Conservation (phyloP, 2,113 vertebrate genomes). For the Chloropsis cyanopogon region DNA sequence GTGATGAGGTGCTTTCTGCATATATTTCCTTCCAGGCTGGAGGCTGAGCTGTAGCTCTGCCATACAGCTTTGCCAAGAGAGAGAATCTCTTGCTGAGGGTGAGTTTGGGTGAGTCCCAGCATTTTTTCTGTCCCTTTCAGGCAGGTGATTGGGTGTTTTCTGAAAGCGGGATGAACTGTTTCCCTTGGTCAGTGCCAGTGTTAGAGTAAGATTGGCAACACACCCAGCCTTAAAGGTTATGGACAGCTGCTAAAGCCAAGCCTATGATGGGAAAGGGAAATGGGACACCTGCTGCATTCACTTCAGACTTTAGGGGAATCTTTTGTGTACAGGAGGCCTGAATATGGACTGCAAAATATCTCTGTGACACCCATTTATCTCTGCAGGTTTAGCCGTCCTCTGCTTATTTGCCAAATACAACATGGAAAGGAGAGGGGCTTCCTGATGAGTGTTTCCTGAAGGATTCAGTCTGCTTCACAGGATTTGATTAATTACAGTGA, state of each 20-base stretch:
- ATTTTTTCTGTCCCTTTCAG: neutral
- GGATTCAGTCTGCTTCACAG: neutral
- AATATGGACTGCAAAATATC: neutral
- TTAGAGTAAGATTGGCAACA: neutral
- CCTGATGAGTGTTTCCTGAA: neutral
- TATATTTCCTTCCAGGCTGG: neutral
- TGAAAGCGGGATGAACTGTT: accelerated
- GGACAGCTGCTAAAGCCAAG: neutral
- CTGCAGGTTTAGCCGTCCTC: neutral
- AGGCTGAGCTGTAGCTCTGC: neutral
- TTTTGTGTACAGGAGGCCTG: neutral
- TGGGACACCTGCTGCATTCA: neutral
- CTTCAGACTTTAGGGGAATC: neutral
- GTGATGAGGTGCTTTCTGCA: neutral
- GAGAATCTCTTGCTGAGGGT: neutral
- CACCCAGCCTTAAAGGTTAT: neutral
- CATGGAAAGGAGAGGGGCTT: neutral
- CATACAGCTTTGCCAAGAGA: neutral
- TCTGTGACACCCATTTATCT: accelerated
- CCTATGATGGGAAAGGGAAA: neutral
- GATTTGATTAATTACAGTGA: neutral
- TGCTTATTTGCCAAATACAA: too few relatives aligned
- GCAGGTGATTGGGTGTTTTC: neutral
- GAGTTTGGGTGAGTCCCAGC: neutral
- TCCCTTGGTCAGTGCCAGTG: neutral